These are phyloP conservation scores for Chymomyza procnemis DNA, from an alignment of 2,888 invertebrate genomes.

Conservation along the genomic window DNA sequence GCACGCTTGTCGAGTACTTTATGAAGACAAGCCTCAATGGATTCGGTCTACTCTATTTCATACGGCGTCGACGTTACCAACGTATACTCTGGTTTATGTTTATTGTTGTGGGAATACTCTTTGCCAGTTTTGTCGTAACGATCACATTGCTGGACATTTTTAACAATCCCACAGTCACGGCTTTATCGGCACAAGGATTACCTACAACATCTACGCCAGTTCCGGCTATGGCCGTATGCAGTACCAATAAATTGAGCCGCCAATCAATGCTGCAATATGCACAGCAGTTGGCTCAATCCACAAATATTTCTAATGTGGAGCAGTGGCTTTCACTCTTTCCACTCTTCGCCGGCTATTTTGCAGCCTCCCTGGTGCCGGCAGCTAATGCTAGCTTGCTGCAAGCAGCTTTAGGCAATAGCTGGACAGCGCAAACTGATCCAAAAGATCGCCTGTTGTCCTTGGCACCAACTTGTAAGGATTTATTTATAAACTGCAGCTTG, in stretches of 20 bases:
- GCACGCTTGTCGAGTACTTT: slow-evolving; percentile 69
- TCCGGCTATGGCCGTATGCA: slow-evolving; percentile 65
- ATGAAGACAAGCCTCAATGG: slow-evolving; percentile 75
- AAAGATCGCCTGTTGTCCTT: slow-evolving; percentile 34
- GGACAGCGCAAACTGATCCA: background rate
- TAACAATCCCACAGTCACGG: slow-evolving; percentile 60
- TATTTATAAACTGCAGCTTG: slow-evolving; percentile 60
- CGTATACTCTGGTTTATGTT: slow-evolving; percentile 71
- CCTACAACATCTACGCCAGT: slow-evolving; percentile 42
- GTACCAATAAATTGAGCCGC: slow-evolving; percentile 66
- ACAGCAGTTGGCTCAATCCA: slow-evolving; percentile 30
- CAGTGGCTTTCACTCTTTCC: slow-evolving; percentile 50
- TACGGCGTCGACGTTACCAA: slow-evolving; percentile 65
- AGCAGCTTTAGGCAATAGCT: background rate
- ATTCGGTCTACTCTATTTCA: slow-evolving; percentile 65
- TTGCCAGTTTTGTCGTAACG: slow-evolving; percentile 57
- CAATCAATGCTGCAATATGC: slow-evolving; percentile 42
- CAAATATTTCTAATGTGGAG: slow-evolving; percentile 11
- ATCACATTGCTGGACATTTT: slow-evolving; percentile 59
- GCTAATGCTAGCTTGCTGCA: slow-evolving; percentile 25
- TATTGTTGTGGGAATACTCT: slow-evolving; percentile 56
- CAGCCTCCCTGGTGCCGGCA: slow-evolving; percentile 20
- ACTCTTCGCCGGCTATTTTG: slow-evolving; percentile 56
- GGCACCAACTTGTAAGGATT: slow-evolving; percentile 61
- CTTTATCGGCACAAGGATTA: slow-evolving; percentile 43